Conservation (phyloP, 2,113 vertebrate genomes). For the Nibea albiflora region DNA sequence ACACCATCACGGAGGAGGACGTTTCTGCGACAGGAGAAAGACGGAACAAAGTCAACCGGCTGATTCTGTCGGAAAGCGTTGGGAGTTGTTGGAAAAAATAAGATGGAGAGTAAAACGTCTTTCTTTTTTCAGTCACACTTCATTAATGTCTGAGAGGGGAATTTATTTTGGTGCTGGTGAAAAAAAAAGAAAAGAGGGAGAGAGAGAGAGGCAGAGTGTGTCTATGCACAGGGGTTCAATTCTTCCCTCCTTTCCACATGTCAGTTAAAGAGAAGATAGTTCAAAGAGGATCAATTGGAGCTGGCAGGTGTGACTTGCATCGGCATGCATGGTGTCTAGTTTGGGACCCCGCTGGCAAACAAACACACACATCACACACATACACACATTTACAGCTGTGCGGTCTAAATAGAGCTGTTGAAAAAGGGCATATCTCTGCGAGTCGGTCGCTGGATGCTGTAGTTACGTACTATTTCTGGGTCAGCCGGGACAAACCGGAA, state of each 20-base stretch:
- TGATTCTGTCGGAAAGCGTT: background rate
- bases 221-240: background rate
- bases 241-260: conserved; percentile 31
- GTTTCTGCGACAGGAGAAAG: conserved; percentile 78
- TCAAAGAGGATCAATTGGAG: conserved; percentile 66
- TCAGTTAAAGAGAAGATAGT: conserved; percentile 61
- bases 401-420: conserved; percentile 52
- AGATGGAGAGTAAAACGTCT: conserved; percentile 32
- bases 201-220: background rate
- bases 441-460: conserved; percentile 50
- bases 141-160: conserved; percentile 28
- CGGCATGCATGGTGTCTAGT: conserved; percentile 30
- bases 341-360: conserved; percentile 47
- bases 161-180: conserved; percentile 17
- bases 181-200: background rate
- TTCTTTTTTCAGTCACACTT: conserved; percentile 30
- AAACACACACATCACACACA: conserved; percentile 26
- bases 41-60: background rate
- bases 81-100: background rate
- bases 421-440: conserved; percentile 26
- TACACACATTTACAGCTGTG: conserved; percentile 50
- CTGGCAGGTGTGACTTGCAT: conserved; percentile 67
- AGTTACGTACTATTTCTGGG: conserved; percentile 54
- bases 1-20: conserved; percentile 87
- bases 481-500: conserved; percentile 51